Evolutionary conservation across 2,797 vertebrate genomes (phyloP).

Genomic region (Catamblyrhynchus diadema): DNA sequence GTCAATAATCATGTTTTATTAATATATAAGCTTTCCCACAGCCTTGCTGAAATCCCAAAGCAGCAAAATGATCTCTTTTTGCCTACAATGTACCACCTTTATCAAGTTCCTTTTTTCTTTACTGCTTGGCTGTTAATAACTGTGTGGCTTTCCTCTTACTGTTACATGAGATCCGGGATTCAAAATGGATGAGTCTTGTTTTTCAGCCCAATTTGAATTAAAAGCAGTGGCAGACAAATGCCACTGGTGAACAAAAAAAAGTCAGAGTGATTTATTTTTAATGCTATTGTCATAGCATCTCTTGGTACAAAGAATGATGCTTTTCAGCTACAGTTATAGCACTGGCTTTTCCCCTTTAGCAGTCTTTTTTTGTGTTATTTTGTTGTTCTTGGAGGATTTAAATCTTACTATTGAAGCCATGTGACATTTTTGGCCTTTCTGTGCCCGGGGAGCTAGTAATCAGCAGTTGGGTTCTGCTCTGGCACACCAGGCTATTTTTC

Average conservation of each 20-base stretch:
- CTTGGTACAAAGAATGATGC: neutral
- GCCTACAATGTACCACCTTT: neutral
- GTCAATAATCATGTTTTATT: neutral
- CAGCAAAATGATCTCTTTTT: neutral
- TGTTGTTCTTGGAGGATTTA: conserved; percentile 31
- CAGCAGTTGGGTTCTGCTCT: neutral
- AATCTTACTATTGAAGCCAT: conserved; percentile 20
- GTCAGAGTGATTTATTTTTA: neutral
- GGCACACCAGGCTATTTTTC: neutral
- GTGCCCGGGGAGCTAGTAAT: neutral
- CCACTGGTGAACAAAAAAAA: neutral
- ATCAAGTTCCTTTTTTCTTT: neutral
- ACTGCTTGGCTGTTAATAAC: neutral
- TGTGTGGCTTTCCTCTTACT: neutral
- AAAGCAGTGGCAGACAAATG: neutral
- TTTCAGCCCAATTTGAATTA: neutral
- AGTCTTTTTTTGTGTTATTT: neutral
- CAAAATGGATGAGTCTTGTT: neutral
- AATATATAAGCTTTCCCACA: neutral
- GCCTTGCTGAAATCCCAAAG: neutral
- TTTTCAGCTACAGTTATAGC: conserved; percentile 19
- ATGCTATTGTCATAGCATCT: neutral
- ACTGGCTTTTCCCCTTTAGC: conserved; percentile 33
- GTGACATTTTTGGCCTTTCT: conserved; percentile 42
- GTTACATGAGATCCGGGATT: neutral